phyloP scores from a whole-genome alignment of 1,140 invertebrate genomes.

The Zaprionus africanus region DNA sequence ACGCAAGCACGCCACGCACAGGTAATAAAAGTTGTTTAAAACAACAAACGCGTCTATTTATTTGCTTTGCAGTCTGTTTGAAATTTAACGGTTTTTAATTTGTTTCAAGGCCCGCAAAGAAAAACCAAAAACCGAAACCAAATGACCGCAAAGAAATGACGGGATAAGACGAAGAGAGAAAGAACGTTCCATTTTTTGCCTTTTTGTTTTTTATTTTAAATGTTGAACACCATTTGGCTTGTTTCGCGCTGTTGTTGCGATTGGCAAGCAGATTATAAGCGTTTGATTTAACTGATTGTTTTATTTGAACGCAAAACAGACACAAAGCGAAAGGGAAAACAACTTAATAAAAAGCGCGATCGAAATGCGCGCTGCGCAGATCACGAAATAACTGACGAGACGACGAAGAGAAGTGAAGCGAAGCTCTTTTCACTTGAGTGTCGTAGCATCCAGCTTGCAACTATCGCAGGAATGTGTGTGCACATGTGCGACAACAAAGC shows the following conservation, averaged over 20 bases:
- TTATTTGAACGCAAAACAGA: slow-evolving; percentile 33
- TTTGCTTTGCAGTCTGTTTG: slow-evolving; percentile 57
- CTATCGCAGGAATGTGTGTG: background rate
- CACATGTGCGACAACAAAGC: slow-evolving; percentile 12
- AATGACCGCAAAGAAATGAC: slow-evolving; percentile 47
- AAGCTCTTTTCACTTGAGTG: background rate
- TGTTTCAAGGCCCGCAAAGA: slow-evolving; percentile 63
- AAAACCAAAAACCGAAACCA: slow-evolving; percentile 51
- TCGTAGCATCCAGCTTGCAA: slow-evolving; percentile 30
- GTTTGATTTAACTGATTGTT: slow-evolving; percentile 27
- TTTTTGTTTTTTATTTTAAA: slow-evolving; percentile 13
- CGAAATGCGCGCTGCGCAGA: slow-evolving; percentile 45
- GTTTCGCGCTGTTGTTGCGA: slow-evolving; percentile 32
- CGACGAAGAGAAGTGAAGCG: slow-evolving; percentile 2
- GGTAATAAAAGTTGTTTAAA: slow-evolving; percentile 82
- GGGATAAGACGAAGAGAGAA: slow-evolving; percentile 23
- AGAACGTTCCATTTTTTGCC: slow-evolving; percentile 38
- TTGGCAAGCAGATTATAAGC: slow-evolving; percentile 42
- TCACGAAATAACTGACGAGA: slow-evolving; percentile 39
- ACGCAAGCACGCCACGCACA: slow-evolving; percentile 54
- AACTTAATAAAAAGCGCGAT: slow-evolving; percentile 41
- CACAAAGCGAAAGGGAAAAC: slow-evolving; percentile 17
- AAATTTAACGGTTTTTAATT: slow-evolving; percentile 76
- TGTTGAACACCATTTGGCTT: slow-evolving; percentile 10
- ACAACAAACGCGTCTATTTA: slow-evolving; percentile 71